Evolutionary conservation across 92 coral and sea anemone genomes (phyloP).

Genomic region (Siderastrea siderea): DNA sequence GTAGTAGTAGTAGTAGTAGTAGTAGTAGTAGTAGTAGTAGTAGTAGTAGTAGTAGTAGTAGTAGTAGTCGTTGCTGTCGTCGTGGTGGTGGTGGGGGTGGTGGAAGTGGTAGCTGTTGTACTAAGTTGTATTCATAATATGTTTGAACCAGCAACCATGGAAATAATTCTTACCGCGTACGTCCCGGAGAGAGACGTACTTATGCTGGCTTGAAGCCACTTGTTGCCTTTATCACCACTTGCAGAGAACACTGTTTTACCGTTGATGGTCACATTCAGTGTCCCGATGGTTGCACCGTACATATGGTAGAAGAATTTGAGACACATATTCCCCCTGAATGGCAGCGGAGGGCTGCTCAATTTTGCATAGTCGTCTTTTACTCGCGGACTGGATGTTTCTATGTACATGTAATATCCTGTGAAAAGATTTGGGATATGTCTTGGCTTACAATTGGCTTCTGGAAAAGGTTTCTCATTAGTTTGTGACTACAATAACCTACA

Average conservation of each 20-base stretch:
- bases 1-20: too few relatives aligned
- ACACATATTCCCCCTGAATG: constrained; percentile 27
- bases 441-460: too few relatives aligned
- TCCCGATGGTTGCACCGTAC: constrained; percentile 47
- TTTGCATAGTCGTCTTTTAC: constrained; percentile 28
- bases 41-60: too few relatives aligned
- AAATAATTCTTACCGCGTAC: constrained; percentile 18
- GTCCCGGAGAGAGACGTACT: background rate
- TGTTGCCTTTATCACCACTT: constrained; percentile 30
- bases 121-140: too few relatives aligned
- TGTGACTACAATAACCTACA: too few relatives aligned
- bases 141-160: too few relatives aligned
- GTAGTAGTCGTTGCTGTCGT: too few relatives aligned
- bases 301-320: constrained; percentile 64
- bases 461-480: too few relatives aligned
- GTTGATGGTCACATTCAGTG: constrained; percentile 24
- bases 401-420: constrained; percentile 59
- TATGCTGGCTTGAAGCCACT: constrained; percentile 2
- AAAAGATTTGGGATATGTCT: background rate
- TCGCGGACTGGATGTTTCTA: constrained; percentile 60
- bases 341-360: constrained; percentile 27
- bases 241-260: background rate
- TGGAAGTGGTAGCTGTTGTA: too few relatives aligned
- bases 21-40: too few relatives aligned
- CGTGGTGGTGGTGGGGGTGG: too few relatives aligned